These are phyloP conservation scores for Eutolmus rufibarbis DNA, from an alignment of 2,888 invertebrate species.

Conservation along the genomic window DNA sequence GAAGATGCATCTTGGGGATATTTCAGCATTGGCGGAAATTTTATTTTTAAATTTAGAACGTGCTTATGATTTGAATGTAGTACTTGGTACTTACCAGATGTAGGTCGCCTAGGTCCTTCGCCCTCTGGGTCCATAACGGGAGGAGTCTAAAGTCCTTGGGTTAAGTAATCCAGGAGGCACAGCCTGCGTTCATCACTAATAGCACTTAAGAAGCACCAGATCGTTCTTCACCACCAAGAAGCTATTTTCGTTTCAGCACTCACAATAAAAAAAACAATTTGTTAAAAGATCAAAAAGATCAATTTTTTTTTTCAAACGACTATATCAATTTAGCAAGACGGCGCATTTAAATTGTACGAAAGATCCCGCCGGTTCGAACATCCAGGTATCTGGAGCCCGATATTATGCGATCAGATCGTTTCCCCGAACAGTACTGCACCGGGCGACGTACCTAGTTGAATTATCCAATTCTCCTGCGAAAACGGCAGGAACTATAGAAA, in stretches of 20 bases:
- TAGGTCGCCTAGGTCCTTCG: slow-evolving; percentile 5
- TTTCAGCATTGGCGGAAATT: slow-evolving; percentile 10
- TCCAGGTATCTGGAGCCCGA: slow-evolving; percentile 44
- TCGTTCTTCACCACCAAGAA: background rate
- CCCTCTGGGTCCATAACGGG: background rate
- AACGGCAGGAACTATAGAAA: slow-evolving; percentile 1
- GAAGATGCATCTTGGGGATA: background rate
- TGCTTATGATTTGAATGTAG: background rate
- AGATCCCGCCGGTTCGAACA: slow-evolving; percentile 37
- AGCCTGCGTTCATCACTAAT: slow-evolving; percentile 13
- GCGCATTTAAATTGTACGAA: background rate
- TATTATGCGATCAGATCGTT: slow-evolving; percentile 8
- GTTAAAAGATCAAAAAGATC: background rate
- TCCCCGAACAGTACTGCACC: slow-evolving; percentile 10
- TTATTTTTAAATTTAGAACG: slow-evolving; percentile 23
- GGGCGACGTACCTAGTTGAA: slow-evolving; percentile 23
- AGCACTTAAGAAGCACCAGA: background rate
- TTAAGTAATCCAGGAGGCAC: slow-evolving; percentile 19
- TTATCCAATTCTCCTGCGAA: slow-evolving; percentile 16
- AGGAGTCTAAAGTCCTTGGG: background rate
- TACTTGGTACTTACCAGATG: background rate
- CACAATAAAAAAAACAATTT: background rate
- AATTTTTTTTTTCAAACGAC: background rate
- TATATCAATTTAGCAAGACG: background rate
- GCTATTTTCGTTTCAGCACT: slow-evolving; percentile 4